These are phyloP conservation scores for Candoia aspera DNA, from an alignment of 2,113 vertebrate species.

Conservation along the genomic window DNA sequence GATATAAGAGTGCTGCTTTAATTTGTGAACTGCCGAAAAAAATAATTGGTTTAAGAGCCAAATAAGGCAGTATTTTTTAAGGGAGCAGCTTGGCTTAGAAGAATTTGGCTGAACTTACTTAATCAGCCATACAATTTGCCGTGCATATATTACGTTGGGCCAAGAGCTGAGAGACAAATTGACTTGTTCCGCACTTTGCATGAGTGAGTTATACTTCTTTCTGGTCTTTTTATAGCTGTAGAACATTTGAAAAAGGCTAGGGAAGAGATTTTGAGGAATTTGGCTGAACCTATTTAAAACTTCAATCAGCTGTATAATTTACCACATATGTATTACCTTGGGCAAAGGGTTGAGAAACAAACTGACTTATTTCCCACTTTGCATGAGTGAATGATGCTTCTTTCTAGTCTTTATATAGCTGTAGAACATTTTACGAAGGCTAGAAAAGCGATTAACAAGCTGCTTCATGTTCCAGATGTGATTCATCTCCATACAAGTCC, in stretches of 20 bases:
- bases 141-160: not conserved
- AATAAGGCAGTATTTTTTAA: not conserved
- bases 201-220: not conserved
- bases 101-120: slow-evolving; percentile 2
- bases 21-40: not conserved
- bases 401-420: not conserved
- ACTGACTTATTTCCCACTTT: not conserved
- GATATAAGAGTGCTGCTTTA: not conserved
- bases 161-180: not conserved
- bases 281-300: not conserved
- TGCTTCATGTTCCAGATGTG: not conserved
- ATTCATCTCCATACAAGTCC: not conserved
- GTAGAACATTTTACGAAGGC: not conserved
- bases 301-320: not conserved
- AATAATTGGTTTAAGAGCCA: fast-evolving
- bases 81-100: not conserved
- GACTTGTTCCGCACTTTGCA: not conserved
- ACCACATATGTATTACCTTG: not conserved
- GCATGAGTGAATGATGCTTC: not conserved
- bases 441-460: not conserved
- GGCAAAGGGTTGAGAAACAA: not conserved
- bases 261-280: not conserved
- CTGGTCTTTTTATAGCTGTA: not conserved
- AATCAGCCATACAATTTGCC: not conserved
- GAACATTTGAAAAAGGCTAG: not conserved